Percentiles rank a stretch among this genome's conserved stretches.
These are phyloP conservation scores for Lithobates pipiens DNA, from an alignment of 2,797 vertebrate genomes.

Conservation along the genomic window DNA sequence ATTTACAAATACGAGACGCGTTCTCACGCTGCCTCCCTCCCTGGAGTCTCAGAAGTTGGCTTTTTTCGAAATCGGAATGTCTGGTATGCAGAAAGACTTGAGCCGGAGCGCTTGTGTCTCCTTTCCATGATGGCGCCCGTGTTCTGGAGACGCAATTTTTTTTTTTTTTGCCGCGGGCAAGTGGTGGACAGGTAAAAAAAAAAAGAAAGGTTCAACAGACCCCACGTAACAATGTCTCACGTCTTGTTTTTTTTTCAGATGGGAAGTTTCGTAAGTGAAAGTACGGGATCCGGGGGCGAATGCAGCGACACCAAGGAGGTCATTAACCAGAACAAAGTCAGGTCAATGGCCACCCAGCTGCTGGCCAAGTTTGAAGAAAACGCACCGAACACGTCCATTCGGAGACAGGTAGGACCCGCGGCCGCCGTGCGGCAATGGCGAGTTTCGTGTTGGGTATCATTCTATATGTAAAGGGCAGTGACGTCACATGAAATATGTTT, in stretches of 20 bases:
- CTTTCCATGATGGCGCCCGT: background rate
- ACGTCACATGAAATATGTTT: too few relatives aligned
- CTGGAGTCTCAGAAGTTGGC: background rate
- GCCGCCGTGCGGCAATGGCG: too few relatives aligned
- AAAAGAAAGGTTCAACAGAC: background rate
- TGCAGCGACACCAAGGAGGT: slow-evolving; percentile 76
- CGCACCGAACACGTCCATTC: slow-evolving; percentile 73
- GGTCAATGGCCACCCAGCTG: slow-evolving; percentile 92
- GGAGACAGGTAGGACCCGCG: slow-evolving; percentile 81
- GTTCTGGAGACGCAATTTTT: background rate
- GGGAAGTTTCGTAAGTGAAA: slow-evolving; percentile 77
- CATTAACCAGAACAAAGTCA: slow-evolving; percentile 88
- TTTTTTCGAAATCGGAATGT: background rate
- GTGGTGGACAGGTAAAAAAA: slow-evolving; percentile 1
- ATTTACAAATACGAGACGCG: background rate
- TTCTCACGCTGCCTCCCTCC: background rate
- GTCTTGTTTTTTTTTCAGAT: slow-evolving; percentile 74
- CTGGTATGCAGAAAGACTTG: background rate
- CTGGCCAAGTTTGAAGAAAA: slow-evolving; percentile 94
- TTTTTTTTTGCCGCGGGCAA: background rate
- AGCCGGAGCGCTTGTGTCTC: background rate
- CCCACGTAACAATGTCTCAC: background rate
- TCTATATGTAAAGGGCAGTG: too few relatives aligned
- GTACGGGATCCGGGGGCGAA: slow-evolving; percentile 70
- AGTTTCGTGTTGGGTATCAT: too few relatives aligned